A percentile compares a stretch with the other conserved stretches of the same genome.
These are phyloP conservation scores for Heterodera filipjevi DNA, from an alignment of 2,888 invertebrate species.

Conservation along the genomic window DNA sequence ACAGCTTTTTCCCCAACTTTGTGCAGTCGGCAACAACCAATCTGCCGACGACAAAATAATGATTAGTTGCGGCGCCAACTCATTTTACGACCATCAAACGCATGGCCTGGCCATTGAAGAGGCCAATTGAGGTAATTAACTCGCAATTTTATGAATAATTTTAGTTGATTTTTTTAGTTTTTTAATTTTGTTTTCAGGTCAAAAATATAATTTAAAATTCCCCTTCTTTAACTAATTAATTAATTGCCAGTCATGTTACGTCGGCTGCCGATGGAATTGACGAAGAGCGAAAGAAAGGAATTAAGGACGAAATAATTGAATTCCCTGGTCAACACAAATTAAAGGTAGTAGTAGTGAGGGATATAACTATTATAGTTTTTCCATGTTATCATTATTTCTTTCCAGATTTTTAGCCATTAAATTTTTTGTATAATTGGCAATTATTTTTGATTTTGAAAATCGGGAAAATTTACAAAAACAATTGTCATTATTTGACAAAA, in stretches of 20 bases:
- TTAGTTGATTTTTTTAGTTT: too few relatives aligned
- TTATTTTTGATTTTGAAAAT: neutral
- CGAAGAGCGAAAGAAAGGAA: constrained; percentile 52
- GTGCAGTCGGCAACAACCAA: constrained; percentile 1
- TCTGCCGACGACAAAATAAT: neutral
- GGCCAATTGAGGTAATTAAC: neutral
- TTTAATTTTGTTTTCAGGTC: too few relatives aligned
- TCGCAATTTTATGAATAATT: too few relatives aligned
- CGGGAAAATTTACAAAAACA: too few relatives aligned
- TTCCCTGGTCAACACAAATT: constrained; percentile 1
- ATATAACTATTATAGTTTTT: too few relatives aligned
- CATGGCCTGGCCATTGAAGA: neutral
- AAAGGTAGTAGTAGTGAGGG: neutral
- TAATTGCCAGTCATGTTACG: constrained; percentile 68
- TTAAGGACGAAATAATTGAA: neutral
- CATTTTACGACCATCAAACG: constrained; percentile 4
- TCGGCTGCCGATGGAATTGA: constrained; percentile 68
- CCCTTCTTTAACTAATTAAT: constrained; percentile 11
- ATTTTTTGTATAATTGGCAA: too few relatives aligned
- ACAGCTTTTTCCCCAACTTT: constrained; percentile 20
- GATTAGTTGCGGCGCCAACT: neutral
- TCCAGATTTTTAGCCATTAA: too few relatives aligned
- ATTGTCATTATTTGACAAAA: neutral
- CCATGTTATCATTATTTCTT: too few relatives aligned
- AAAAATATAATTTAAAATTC: too few relatives aligned